Evolutionary conservation across 2,888 invertebrate genomes (phyloP), one percentile per base, ranked within the genome.

Genomic region (Temnothorax unifasciatus): DNA sequence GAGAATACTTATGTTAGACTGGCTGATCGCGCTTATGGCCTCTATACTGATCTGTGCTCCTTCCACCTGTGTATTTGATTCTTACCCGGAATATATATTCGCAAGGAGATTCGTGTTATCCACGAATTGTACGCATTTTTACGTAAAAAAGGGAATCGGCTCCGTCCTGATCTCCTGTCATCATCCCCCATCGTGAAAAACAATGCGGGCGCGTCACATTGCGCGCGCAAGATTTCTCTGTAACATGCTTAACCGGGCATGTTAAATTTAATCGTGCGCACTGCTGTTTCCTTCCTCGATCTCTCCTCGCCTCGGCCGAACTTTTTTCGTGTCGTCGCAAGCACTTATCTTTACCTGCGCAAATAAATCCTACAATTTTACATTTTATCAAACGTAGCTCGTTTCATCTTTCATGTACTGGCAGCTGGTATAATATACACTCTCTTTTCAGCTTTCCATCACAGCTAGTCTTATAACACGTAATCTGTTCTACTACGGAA

Each of bases 311-410:
- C 54, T 63, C 83, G 86, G 82, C 34, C 88, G 90, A 92, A 92
- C 86, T 89, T 81, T 90, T 92, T 90, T 90, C 90, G 90, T 91
- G 91, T 90, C 91, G 90, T 87, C 90, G 29, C 68, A 76, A 38
- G 44, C 90, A 90, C 44, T 76, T 91, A 91, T 92, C 88, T 91
- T 93, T 89, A 91, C 93, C 93, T 93, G 93, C 92, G 93, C 93
- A 93, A 93, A 93, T 90, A 93, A 93, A 93, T 91, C 90, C 92
- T 93, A 91, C 87, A 91, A 91, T 93, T 93, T 92, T 89, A 92
- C 88, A 87, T 81, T 88, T 89, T 86, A 90, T 85, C 82, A 86
- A 90, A 61, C 71, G 75, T 59, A 83, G 52, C 38, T 73, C 18
- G 52, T 61, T 47, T 86, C 85, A 87, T 83, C 44, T 69, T 79